Percentiles rank a stretch among this genome's conserved stretches.
Evolutionary conservation across 2,797 vertebrate genomes (phyloP).

Genomic region (Tapirus indicus): DNA sequence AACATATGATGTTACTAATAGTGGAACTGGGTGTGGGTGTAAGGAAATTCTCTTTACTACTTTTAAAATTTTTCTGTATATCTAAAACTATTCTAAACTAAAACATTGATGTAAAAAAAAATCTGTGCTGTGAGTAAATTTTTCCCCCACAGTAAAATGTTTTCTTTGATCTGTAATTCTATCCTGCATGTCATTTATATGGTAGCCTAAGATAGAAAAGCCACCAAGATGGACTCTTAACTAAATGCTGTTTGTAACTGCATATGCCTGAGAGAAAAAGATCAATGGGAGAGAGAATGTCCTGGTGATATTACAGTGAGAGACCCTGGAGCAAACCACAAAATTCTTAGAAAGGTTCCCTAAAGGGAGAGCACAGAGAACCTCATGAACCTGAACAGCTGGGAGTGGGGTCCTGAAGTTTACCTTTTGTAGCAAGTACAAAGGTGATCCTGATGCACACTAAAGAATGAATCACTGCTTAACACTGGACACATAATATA

Average conservation of each 20-base stretch:
- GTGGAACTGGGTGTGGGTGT: background rate
- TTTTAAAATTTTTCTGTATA: constrained; percentile 1
- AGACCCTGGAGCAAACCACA: background rate
- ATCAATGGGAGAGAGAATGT: constrained; percentile 43
- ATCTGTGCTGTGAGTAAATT: background rate
- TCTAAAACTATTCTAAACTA: background rate
- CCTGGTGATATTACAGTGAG: background rate
- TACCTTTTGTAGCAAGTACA: background rate
- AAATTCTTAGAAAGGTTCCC: background rate
- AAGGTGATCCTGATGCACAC: constrained; percentile 17
- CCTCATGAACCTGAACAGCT: background rate
- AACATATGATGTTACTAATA: background rate
- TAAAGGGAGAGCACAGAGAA: background rate
- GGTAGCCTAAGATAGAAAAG: constrained; percentile 45
- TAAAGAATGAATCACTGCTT: constrained; percentile 21
- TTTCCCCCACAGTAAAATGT: background rate
- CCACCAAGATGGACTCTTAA: background rate
- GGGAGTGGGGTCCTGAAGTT: background rate
- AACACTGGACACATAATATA: background rate
- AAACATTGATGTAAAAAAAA: background rate
- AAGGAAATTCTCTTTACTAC: background rate
- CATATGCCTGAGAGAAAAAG: constrained; percentile 24
- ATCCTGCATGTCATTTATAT: background rate
- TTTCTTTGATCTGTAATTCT: constrained; percentile 50
- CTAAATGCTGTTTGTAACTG: constrained; percentile 11